Percentiles rank a stretch among this genome's conserved stretches.
These are phyloP conservation scores for Uloborus plumipes DNA, from an alignment of 2,888 invertebrate species.

Conservation along the genomic window DNA sequence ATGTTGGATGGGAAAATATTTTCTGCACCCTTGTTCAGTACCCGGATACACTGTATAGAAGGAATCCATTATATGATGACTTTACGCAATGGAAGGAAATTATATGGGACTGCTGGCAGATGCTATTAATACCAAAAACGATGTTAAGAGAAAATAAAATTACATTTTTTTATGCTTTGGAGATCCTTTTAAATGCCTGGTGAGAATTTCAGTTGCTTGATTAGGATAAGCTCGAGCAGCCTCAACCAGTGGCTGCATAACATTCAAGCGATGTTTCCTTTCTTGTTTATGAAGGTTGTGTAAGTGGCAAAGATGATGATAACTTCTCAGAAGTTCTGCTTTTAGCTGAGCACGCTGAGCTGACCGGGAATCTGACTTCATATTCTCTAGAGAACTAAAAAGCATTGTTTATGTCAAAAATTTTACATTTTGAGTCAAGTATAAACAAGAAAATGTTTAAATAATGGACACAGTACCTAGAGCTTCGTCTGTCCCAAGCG, in stretches of 20 bases:
- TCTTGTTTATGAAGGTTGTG: constrained; percentile 67
- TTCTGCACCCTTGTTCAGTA: too few species aligned
- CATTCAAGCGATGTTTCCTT: constrained; percentile 65
- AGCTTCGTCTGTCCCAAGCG: constrained; percentile 59
- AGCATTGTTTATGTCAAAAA: constrained; percentile 12
- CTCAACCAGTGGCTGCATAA: constrained; percentile 70
- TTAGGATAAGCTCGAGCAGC: constrained; percentile 69
- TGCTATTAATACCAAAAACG: not conserved
- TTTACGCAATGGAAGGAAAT: not conserved
- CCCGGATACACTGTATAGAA: too few species aligned
- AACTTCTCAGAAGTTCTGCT: constrained; percentile 73
- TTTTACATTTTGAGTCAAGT: too few species aligned
- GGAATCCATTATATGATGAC: too few species aligned
- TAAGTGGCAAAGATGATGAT: constrained; percentile 72
- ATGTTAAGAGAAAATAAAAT: constrained; percentile 1
- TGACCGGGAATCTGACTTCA: constrained; percentile 42
- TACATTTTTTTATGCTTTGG: constrained; percentile 51
- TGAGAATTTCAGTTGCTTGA: constrained; percentile 50
- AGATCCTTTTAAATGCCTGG: constrained; percentile 32
- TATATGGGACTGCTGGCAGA: not conserved
- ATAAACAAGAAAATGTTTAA: not conserved
- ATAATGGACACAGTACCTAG: constrained; percentile 18
- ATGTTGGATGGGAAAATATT: too few species aligned
- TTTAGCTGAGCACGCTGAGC: constrained; percentile 60
- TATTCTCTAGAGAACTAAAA: constrained; percentile 52